Evolutionary conservation across 2,888 invertebrate genomes (phyloP).

Genomic region (Scotopteryx bipunctaria): DNA sequence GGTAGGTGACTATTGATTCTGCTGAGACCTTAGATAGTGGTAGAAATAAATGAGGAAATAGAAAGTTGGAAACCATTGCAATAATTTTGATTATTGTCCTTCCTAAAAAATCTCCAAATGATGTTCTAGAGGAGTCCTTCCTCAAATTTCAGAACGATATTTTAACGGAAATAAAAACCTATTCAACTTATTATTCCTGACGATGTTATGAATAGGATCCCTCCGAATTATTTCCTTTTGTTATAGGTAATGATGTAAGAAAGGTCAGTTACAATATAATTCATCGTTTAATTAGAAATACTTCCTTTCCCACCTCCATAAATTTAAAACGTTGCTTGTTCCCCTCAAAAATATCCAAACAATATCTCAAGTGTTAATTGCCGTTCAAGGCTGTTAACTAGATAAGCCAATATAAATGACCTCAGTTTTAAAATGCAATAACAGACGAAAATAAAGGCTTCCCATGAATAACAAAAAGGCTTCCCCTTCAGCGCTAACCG

Average conservation of each 20-base stretch:
- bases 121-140: too few species aligned
- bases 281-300: constrained; percentile 14
- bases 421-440: constrained; percentile 44
- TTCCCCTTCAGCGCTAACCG: constrained; percentile 40
- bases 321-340: constrained; percentile 28
- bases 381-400: constrained; percentile 49
- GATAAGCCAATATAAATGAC: constrained; percentile 50
- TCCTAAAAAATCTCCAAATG: too few species aligned
- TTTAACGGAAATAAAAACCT: too few species aligned
- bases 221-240: not conserved
- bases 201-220: not conserved
- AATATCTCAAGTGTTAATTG: constrained; percentile 48
- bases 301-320: constrained; percentile 37
- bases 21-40: not conserved
- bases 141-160: too few species aligned
- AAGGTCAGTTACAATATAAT: constrained; percentile 15
- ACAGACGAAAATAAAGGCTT: constrained; percentile 48
- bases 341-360: constrained; percentile 31
- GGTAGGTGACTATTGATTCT: not conserved
- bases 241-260: not conserved
- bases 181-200: too few species aligned
- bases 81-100: too few species aligned
- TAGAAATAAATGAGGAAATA: too few species aligned
- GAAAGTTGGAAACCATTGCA: not conserved
- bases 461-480: constrained; percentile 59